These are phyloP conservation scores for Drosophila nikananu DNA, from an alignment of 1,140 invertebrate genomes.

Conservation along the genomic window DNA sequence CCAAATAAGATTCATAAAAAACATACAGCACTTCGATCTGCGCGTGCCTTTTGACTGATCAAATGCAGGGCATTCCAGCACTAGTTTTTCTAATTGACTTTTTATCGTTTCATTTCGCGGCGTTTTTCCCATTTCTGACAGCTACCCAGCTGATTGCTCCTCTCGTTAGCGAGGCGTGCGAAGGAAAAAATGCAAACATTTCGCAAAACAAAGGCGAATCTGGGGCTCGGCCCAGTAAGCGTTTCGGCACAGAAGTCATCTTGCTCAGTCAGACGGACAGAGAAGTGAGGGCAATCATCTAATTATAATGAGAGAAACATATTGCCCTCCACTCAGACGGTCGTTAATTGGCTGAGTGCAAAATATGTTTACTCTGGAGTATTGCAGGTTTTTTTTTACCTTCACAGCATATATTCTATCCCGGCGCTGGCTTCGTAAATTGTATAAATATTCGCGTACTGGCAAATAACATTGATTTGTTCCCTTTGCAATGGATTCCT, in stretches of 20 bases:
- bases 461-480: constrained; percentile 46
- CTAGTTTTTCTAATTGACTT: constrained; percentile 20
- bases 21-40: background rate
- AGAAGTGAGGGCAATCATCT: constrained; percentile 40
- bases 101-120: constrained; percentile 26
- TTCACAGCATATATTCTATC: constrained; percentile 1
- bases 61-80: constrained; percentile 3
- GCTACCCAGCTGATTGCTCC: constrained; percentile 53
- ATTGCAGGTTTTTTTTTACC: constrained; percentile 6
- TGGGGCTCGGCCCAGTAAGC: constrained; percentile 40
- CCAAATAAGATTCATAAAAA: background rate
- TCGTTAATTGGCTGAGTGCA: constrained; percentile 27
- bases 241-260: constrained; percentile 11
- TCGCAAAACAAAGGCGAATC: constrained; percentile 36
- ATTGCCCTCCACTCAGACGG: constrained; percentile 41
- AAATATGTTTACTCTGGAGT: constrained; percentile 33
- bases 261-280: constrained; percentile 7
- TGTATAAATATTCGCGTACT: constrained; percentile 20
- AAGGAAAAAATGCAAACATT: constrained; percentile 37
- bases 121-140: constrained; percentile 16
- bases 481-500: constrained; percentile 10
- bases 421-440: background rate
- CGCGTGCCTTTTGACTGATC: background rate
- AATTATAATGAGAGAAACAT: constrained; percentile 64
- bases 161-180: constrained; percentile 41